These are phyloP conservation scores for Turnix velox DNA, from an alignment of 2,113 vertebrate genomes.

Conservation along the genomic window DNA sequence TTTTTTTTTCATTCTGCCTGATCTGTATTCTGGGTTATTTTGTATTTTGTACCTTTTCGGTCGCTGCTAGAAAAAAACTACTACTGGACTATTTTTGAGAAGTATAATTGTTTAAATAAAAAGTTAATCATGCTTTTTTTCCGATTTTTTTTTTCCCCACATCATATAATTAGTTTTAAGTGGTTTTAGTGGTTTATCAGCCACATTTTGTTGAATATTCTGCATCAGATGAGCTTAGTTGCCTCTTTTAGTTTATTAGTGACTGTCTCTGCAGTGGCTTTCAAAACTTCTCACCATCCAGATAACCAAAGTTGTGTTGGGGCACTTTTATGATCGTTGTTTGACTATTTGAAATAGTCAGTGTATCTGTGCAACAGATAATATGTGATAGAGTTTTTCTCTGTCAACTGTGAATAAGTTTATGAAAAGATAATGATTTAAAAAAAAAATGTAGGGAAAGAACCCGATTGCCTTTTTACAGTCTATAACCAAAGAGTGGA, in stretches of 20 bases:
- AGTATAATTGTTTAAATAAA: constrained; percentile 10
- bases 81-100: constrained; percentile 16
- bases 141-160: neutral
- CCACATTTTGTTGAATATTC: neutral
- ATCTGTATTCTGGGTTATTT: neutral
- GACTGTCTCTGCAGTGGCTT: neutral
- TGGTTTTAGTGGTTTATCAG: no score
- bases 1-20: neutral
- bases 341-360: neutral
- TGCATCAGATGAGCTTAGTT: neutral
- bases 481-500: neutral
- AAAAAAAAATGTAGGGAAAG: neutral
- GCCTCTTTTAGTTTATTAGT: neutral
- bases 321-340: neutral
- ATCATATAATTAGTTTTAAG: neutral
- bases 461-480: neutral
- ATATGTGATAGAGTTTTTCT: neutral
- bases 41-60: constrained; percentile 35
- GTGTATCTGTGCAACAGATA: neutral
- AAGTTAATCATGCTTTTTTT: constrained; percentile 3
- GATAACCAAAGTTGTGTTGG: neutral
- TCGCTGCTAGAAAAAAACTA: constrained; percentile 62
- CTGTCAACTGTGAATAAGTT: neutral
- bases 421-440: neutral
- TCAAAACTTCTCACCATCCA: neutral